Base-by-base conservation (phyloP, 1,140 invertebrate genomes). In the Papilio dardanus region DNA sequence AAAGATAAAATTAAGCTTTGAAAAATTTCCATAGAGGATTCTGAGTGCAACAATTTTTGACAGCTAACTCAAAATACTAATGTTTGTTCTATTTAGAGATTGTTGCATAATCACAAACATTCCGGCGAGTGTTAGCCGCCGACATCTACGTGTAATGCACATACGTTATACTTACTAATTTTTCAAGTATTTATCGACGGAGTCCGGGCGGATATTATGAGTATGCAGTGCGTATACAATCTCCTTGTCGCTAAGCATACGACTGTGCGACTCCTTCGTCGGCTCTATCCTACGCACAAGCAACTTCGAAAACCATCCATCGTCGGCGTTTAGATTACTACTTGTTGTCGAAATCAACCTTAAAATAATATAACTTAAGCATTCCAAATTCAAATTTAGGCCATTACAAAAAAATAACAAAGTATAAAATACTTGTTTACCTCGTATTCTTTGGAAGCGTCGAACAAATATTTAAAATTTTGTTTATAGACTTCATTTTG, bases 171-270 rank as follows among this genome's bases (percentile, higher is more conserved):
- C 97, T 96, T 95, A 99, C 98, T 98, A 98, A 92, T 98, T 98
- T 81, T 96, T 94, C 71, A 99, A 93, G 91, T 99, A 99, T 89
- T 96, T 95, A 81, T 97, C 95, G 86, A 96, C 96, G 24, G 95
- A 96, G 91, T 98, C 97, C 65, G 98, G 97, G 84, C 97, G 96
- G 46, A 99, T 97, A 89, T 98, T 98, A 92, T 99, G 98, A 74
- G 98, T 99, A 89, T 99, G 97, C 35, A 99, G 93, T 78, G 98
- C 97, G 94, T 98, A 99, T 83, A 99, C 97, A 33, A 97, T 95
- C 94, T 99, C 98, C 94, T 99, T 99, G 90, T 98, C 97, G 80
- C 98, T 98, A 35, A 99, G 94, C 95, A 99, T 97, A 75, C 97
- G 96, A 82, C 98, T 99, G 92, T 99, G 98, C 5, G 98, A 97